A percentile compares a stretch with the other conserved stretches of the same genome.
Conservation (phyloP, 2,113 vertebrate genomes). For the Odocoileus hemionus region DNA sequence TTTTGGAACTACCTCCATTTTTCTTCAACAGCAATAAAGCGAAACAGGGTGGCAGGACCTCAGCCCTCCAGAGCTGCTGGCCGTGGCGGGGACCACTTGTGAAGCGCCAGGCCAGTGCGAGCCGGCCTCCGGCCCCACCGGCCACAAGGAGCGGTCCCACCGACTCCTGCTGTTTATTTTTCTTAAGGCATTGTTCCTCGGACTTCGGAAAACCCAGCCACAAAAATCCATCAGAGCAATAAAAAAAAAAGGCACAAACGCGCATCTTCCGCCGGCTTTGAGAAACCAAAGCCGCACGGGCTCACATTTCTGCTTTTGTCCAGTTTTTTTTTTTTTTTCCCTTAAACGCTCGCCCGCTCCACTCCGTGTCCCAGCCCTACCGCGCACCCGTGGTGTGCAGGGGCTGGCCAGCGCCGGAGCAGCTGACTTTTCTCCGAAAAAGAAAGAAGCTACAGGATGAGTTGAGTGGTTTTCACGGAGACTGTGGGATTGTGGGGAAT, state of each 20-base stretch:
- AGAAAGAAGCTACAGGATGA: slow-evolving; percentile 78
- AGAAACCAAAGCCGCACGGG: slow-evolving; percentile 77
- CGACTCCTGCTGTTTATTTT: slow-evolving; percentile 70
- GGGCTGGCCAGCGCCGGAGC: slow-evolving; percentile 73
- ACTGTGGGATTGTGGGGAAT: slow-evolving; percentile 76
- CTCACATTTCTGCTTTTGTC: slow-evolving; percentile 53
- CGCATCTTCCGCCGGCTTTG: slow-evolving; percentile 83
- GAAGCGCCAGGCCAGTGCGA: background rate
- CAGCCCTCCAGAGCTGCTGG: background rate
- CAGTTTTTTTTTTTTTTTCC: slow-evolving; percentile 25
- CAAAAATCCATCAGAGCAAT: slow-evolving; percentile 82
- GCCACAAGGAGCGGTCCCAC: slow-evolving; percentile 69
- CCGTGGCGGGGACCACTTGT: rapidly evolving
- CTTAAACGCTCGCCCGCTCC: slow-evolving; percentile 46
- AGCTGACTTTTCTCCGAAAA: background rate
- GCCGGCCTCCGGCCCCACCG: slow-evolving; percentile 34
- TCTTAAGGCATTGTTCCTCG: slow-evolving; percentile 87
- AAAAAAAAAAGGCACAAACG: slow-evolving; percentile 87
- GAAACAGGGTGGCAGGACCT: slow-evolving; percentile 69
- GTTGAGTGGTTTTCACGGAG: slow-evolving; percentile 81
- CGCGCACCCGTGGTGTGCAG: slow-evolving; percentile 37
- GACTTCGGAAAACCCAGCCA: slow-evolving; percentile 84
- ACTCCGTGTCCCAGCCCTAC: slow-evolving; percentile 49
- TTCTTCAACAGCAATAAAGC: slow-evolving; percentile 71
- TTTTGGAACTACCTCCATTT: slow-evolving; percentile 79